Conservation (phyloP, 2,113 vertebrate species). For the Glareola pratincola region DNA sequence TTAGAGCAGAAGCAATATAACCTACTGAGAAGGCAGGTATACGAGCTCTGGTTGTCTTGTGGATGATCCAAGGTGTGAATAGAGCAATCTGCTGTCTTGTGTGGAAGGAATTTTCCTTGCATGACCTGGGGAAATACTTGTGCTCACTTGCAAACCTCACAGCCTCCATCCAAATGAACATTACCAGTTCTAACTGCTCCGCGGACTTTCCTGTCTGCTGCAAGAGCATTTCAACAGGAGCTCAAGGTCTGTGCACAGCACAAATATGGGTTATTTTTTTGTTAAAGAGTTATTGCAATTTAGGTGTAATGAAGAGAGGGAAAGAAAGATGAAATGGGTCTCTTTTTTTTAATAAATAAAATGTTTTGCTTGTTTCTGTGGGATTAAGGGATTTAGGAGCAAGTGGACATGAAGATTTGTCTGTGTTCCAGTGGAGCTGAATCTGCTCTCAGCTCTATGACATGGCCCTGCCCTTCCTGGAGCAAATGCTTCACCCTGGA, state of each 20-base stretch:
- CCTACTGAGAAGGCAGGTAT: background rate
- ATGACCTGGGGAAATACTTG: background rate
- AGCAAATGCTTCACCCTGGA: background rate
- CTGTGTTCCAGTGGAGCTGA: background rate
- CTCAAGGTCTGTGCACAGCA: background rate
- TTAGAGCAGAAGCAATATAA: background rate
- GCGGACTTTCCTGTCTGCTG: background rate
- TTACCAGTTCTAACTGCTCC: background rate
- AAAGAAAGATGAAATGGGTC: background rate
- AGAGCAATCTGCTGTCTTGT: background rate
- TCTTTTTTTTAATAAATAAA: background rate
- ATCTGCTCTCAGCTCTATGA: background rate
- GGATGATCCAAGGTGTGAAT: background rate
- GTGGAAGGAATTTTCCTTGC: slow-evolving; percentile 6
- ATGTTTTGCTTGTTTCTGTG: background rate
- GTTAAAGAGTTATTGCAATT: background rate
- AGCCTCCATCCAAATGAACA: background rate
- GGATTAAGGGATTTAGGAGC: background rate
- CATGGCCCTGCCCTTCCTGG: background rate
- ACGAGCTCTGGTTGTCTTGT: background rate
- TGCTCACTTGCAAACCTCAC: slow-evolving; percentile 3
- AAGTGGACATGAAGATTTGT: background rate
- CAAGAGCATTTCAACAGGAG: background rate
- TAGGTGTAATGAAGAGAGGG: background rate
- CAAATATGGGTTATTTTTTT: background rate